phyloP scores from a whole-genome alignment of 2,888 invertebrate genomes.

The Tyria jacobaeae region DNA sequence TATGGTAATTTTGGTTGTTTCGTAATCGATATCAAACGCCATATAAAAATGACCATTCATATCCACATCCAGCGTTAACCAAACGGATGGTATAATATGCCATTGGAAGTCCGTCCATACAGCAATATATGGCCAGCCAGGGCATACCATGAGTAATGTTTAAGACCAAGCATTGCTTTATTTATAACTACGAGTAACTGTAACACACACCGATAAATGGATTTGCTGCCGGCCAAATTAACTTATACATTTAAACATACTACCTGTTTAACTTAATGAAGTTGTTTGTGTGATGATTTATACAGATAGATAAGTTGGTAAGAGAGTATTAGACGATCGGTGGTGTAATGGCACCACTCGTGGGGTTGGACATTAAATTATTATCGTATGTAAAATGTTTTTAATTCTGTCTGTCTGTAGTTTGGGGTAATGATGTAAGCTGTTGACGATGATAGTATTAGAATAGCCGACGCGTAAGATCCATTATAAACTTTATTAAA shows the following conservation, averaged over 20 bases:
- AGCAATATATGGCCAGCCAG: conserved; percentile 52
- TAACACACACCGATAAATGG: conserved; percentile 75
- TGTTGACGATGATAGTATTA: too few relatives aligned
- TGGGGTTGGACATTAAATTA: conserved; percentile 31
- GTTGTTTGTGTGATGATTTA: conserved; percentile 55
- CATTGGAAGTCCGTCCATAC: conserved; percentile 46
- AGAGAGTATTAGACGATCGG: conserved; percentile 41
- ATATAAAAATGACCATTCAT: not conserved
- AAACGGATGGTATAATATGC: conserved; percentile 48
- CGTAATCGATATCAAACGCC: not conserved
- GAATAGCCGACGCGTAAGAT: too few relatives aligned
- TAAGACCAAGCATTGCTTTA: conserved; percentile 62
- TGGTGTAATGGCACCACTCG: conserved; percentile 31
- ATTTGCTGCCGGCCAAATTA: conserved; percentile 60
- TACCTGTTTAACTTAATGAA: conserved; percentile 55
- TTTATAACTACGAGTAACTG: conserved; percentile 80
- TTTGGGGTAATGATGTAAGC: too few relatives aligned
- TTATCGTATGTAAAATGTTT: not conserved
- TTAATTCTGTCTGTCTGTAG: too few relatives aligned
- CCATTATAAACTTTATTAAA: too few relatives aligned
- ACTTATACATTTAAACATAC: conserved; percentile 53
- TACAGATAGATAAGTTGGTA: conserved; percentile 45
- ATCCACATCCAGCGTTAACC: conserved; percentile 54
- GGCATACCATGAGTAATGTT: conserved; percentile 69
- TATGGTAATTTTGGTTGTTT: not conserved